Percentiles rank a stretch among this genome's conserved stretches.
Evolutionary conservation across 2,113 vertebrate genomes (phyloP).

Genomic region (Actenoides lindsayi): DNA sequence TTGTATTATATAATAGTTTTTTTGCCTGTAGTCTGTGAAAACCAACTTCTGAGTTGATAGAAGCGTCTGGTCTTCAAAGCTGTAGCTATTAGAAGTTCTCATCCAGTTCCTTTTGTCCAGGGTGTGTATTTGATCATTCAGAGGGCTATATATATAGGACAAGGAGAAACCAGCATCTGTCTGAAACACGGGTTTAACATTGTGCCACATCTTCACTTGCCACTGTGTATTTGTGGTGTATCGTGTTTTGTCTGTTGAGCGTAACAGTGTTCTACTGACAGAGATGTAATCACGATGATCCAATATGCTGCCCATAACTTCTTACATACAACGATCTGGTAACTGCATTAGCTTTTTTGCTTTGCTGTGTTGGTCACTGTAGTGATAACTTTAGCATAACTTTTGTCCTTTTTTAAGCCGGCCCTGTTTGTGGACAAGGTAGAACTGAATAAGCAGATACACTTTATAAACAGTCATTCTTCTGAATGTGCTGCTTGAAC

Average conservation of each 20-base stretch:
- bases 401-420: neutral
- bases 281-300: neutral
- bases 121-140: neutral
- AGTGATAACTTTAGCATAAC: neutral
- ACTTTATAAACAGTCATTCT: neutral
- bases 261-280: neutral
- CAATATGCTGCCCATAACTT: neutral
- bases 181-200: neutral
- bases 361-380: neutral
- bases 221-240: fast-evolving
- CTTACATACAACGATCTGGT: neutral
- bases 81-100: neutral
- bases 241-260: neutral
- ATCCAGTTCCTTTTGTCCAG: neutral
- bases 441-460: neutral
- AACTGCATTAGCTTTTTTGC: neutral
- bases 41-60: neutral
- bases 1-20: neutral
- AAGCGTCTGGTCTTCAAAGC: neutral
- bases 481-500: neutral
- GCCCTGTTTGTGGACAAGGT: neutral
- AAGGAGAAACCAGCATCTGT: neutral
- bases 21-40: neutral
- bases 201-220: neutral
- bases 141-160: neutral